Base-by-base conservation (phyloP, 2,113 vertebrate species). In the Laterallus jamaicensis region DNA sequence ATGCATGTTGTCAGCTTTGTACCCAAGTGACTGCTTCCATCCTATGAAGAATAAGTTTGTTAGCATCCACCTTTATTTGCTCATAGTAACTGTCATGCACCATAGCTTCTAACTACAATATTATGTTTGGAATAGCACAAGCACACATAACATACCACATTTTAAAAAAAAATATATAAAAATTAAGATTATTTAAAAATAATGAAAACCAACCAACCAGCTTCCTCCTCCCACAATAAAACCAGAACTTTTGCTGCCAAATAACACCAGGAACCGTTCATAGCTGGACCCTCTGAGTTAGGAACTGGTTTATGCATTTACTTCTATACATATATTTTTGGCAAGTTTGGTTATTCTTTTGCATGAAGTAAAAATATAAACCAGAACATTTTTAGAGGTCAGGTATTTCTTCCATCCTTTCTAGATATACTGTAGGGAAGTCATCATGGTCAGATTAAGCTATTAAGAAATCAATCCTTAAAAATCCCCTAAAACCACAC, bases 1-100 rank as follows among this genome's bases (percentile, higher is more conserved):
- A 2, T 95, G 58, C 47, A 84, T 71, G 3, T 44, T 96, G 32
- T 98, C 67, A 20, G 54, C 32, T 62, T 82, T 84, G 42, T 31
- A 31, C 16, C 21, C 56, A 5, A 10, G 5, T 12, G 64, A 21
- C 49, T 49, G 71, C 26, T 76, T 92, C 75, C 64, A 50, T 39
- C 92, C 97, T 98, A 35, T 0, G 15, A 44, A 13, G n/a, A 8
- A 24, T 10, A 64, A 62, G 19, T 12, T 78, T 22, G 12, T 84
- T 89, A 29, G 5, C 35, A 7, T 6, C 28, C 24, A 54, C 39
- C 16, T 39, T n/a, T 20, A 50, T 70, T 58, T 66, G 40, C 12
- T 88, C 62, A 22, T n/a, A 52, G 4, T 29, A 42, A 37, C 16
- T 24, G 54, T 8, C 25, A n/a, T 1, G 8, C 26, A 13, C 35